These are phyloP conservation scores for Myiozetetes cayanensis DNA, from an alignment of 2,113 vertebrate genomes.

Conservation along the genomic window DNA sequence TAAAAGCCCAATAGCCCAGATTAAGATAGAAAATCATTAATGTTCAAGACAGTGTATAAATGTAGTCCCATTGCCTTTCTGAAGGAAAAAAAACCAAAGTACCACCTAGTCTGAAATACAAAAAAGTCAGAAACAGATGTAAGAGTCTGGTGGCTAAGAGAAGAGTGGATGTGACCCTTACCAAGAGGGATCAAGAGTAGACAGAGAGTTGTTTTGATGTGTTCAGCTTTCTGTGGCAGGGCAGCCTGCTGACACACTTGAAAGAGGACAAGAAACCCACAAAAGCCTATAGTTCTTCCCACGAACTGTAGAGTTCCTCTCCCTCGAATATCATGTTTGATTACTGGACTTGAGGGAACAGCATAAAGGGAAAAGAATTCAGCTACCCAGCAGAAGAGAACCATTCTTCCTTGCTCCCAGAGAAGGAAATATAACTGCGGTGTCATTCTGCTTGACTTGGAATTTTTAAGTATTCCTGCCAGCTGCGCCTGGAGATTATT, in stretches of 20 bases:
- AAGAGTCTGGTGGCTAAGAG: not conserved
- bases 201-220: not conserved
- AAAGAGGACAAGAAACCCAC: not conserved
- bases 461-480: not conserved
- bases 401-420: not conserved
- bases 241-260: not conserved
- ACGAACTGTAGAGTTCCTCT: not conserved
- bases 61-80: not conserved
- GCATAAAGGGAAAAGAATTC: not conserved
- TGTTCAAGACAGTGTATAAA: not conserved
- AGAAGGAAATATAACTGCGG: constrained; percentile 15
- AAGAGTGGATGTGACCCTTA: not conserved
- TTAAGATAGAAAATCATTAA: not conserved
- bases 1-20: not conserved
- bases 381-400: not conserved
- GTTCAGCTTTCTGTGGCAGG: not conserved
- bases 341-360: not conserved
- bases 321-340: not conserved
- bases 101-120: not conserved
- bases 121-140: not conserved
- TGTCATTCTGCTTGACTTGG: constrained; percentile 18
- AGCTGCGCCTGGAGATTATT: not conserved
- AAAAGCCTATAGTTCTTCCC: not conserved
- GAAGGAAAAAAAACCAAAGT: not conserved
- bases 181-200: not conserved